Base-by-base conservation (phyloP, 2,888 invertebrate species). In the Nomada flava region DNA sequence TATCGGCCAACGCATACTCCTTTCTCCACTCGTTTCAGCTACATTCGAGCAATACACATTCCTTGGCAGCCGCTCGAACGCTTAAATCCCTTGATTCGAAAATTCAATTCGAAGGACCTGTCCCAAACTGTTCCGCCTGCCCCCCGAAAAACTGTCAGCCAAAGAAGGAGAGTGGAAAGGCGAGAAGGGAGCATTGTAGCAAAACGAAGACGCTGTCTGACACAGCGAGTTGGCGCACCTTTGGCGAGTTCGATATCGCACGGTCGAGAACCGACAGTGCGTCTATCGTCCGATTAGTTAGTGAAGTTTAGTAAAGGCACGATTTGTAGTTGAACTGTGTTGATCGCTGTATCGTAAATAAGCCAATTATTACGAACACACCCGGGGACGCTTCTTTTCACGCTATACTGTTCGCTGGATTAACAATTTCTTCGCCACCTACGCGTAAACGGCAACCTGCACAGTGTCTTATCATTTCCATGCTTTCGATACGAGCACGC, bases 271-370 rank as follows among this genome's bases (percentile, higher is more conserved):
- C 26, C n/a, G 36, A 29, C 29, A 15, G 7, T 42, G 53, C 62
- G 55, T 52, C 72, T 63, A 79, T 75, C 71, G 79, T 81, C 76
- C 81, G 70, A 74, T 79, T 90, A 90, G 87, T 76, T 90, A 90
- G 86, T 71, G 74, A 87, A 89, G 80, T 89, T 86, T 86, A 85
- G 83, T 77, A 77, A 79, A 82, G 69, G 18, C 60, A 75, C 76
- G 81, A 84, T 83, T 85, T 82, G 82, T 86, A 81, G 82, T 87
- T 84, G 70, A 81, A 52, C 82, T 83, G 63, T 71, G 82, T 88
- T 86, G 74, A 59, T 79, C 77, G 79, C 76, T 86, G 79, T 82
- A 85, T 79, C 81, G 70, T 76, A 85, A 67, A 11, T 74, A 47
- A 64, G 53, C 10, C 42, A 42, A 26, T 36, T 68, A 65, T n/a